Percentiles rank a stretch among this genome's conserved stretches.
These are phyloP conservation scores for Drosophila eugracilis DNA, from an alignment of 1,140 invertebrate species.

Conservation along the genomic window DNA sequence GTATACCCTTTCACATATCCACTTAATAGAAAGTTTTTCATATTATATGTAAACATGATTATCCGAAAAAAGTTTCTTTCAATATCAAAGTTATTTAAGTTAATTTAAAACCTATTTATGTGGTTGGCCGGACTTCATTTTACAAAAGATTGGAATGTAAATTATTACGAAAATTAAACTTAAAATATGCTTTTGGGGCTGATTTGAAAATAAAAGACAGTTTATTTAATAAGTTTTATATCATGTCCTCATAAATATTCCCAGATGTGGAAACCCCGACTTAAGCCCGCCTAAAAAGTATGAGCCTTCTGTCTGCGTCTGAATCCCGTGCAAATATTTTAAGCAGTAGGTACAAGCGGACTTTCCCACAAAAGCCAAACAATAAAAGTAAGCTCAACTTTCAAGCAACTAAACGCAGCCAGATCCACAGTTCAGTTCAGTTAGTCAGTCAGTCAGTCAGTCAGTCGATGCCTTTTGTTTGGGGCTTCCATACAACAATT, in stretches of 20 bases:
- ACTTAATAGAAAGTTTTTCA: background rate
- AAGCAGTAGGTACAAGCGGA: constrained; percentile 14
- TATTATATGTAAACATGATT: no score
- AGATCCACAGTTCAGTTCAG: constrained; percentile 41
- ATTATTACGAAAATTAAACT: no score
- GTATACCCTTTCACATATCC: constrained; percentile 47
- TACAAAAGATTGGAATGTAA: no score
- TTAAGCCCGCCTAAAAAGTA: background rate
- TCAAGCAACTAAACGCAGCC: constrained; percentile 45
- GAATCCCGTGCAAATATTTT: constrained; percentile 13
- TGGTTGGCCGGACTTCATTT: no score
- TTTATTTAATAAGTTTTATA: background rate
- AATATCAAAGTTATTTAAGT: no score
- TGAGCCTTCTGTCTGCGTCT: constrained; percentile 15
- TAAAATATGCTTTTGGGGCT: no score
- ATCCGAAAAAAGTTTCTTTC: no score
- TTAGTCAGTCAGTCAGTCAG: constrained; percentile 45
- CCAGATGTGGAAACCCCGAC: background rate
- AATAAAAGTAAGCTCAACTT: constrained; percentile 58
- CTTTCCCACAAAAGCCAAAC: constrained; percentile 21
- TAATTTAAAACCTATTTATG: no score
- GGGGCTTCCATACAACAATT: constrained; percentile 14
- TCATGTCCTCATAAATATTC: background rate
- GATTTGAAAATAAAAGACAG: background rate
- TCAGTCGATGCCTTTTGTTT: constrained; percentile 47